Percentiles rank a stretch among this genome's conserved stretches.
Evolutionary conservation across 2,797 vertebrate species (phyloP).

Genomic region (Mus caroli): DNA sequence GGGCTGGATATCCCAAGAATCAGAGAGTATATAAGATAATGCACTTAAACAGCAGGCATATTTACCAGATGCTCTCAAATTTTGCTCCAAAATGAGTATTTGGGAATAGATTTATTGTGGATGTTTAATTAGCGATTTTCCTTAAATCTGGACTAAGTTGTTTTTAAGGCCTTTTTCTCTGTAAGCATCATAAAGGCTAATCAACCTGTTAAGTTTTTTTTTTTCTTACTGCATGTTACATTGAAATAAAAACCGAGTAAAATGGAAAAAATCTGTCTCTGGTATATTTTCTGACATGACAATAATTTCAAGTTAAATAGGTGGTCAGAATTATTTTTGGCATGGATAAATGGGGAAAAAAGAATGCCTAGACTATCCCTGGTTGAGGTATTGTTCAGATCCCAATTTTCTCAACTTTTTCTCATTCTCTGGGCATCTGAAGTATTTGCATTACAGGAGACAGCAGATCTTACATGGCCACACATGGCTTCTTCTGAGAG

Average conservation of each 20-base stretch:
- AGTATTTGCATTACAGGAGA: not conserved
- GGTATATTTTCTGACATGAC: not conserved
- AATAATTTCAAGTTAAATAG: not conserved
- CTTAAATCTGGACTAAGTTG: constrained; percentile 80
- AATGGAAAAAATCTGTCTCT: constrained; percentile 10
- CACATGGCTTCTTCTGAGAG: not conserved
- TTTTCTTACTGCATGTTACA: constrained; percentile 82
- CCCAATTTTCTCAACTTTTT: not conserved
- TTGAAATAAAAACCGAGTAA: constrained; percentile 86
- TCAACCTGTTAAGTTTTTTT: constrained; percentile 76
- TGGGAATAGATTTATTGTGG: constrained; percentile 82
- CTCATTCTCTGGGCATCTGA: not conserved
- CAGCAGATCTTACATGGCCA: not conserved
- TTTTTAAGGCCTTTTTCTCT: constrained; percentile 82
- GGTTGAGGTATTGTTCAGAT: not conserved
- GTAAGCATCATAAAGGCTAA: constrained; percentile 85
- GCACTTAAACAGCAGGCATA: constrained; percentile 71
- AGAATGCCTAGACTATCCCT: too few relatives aligned
- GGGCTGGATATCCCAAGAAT: constrained; percentile 90
- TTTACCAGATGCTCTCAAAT: constrained; percentile 77
- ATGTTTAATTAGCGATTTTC: constrained; percentile 79
- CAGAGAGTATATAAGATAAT: constrained; percentile 82
- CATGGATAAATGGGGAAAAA: constrained; percentile 8
- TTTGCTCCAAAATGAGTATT: constrained; percentile 76
- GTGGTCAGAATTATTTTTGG: not conserved